Conservation (phyloP, 1,140 invertebrate species). For the Atta cephalotes region DNA sequence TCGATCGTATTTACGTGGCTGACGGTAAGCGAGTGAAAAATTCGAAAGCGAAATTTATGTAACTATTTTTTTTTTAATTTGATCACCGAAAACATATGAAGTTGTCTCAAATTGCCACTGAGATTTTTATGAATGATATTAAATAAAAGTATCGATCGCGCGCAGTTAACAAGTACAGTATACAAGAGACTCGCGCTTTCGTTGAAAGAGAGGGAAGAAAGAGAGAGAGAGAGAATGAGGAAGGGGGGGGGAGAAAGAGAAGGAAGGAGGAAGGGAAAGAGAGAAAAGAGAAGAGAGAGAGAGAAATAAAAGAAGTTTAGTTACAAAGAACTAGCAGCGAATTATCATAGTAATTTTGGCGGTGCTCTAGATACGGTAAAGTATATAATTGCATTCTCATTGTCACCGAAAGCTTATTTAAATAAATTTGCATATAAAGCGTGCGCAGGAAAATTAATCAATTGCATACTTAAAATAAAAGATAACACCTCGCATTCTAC, state of each 20-base stretch:
- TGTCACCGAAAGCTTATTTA: background rate
- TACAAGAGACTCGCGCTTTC: background rate
- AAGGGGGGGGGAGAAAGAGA: too few species aligned
- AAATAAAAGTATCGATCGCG: background rate
- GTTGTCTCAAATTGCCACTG: background rate
- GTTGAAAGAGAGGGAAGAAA: background rate
- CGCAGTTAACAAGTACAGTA: background rate
- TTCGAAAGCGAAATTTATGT: constrained; percentile 17
- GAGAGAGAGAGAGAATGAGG: background rate
- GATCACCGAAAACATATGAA: background rate
- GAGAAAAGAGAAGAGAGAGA: background rate
- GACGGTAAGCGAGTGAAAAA: background rate
- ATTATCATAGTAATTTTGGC: background rate
- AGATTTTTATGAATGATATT: background rate
- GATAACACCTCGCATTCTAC: background rate
- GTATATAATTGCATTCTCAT: background rate
- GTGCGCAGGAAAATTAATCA: background rate
- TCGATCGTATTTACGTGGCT: constrained; percentile 26
- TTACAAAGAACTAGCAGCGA: background rate
- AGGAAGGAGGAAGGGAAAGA: too few species aligned
- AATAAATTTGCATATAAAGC: constrained; percentile 15
- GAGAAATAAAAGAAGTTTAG: constrained; percentile 23
- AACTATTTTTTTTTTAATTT: background rate
- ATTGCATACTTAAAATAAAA: constrained; percentile 35
- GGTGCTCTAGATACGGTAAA: background rate